Base-by-base conservation (phyloP, 1,140 invertebrate genomes). In the Battus philenor region DNA sequence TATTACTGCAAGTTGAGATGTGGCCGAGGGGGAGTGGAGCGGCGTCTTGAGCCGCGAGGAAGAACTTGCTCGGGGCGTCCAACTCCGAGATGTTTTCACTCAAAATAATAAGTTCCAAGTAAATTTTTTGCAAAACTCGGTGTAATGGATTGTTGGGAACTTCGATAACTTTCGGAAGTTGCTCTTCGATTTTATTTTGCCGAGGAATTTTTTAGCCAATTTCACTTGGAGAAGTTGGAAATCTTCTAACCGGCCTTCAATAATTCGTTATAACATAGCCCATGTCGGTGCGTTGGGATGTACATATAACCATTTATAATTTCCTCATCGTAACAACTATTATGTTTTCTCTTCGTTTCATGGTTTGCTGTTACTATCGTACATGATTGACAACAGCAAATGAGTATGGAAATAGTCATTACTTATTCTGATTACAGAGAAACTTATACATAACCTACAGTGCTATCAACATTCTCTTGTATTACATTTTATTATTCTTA, bases 141-240 rank as follows among this genome's bases (percentile, higher is more conserved):
- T 77, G 77, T 84, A 84, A 84, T 84, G 77, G 80, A 79, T 81
- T 84, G 77, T 84, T 80, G 76, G 65, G 52, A 84, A 84, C 53
- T 84, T 84, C 74, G 77, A 84, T 84, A 84, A 84, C 72, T 84
- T 81, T 81, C 76, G 80, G 80, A 84, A 84, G 74, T 72, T 71
- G 77, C 72, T 80, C 69, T 78, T 75, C 74, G 77, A 77, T 10
- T 82, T 81, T 75, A 78, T 80, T 84, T 80, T 75, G 61, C 63
- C 57, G 68, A 73, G 62, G 77, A 80, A 78, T 84, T 84, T 84
- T 80, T 80, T 78, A 78, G 77, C 72, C 80, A 84, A 84, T 81
- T 84, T 80, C 75, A 66, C 72, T 64, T 59, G 63, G 45, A 52
- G 61, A 79, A 80, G 76, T 83, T 79, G 65, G 76, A 72, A 79